Evolutionary conservation across 2,888 invertebrate genomes (phyloP).

Genomic region (Tachina fera): DNA sequence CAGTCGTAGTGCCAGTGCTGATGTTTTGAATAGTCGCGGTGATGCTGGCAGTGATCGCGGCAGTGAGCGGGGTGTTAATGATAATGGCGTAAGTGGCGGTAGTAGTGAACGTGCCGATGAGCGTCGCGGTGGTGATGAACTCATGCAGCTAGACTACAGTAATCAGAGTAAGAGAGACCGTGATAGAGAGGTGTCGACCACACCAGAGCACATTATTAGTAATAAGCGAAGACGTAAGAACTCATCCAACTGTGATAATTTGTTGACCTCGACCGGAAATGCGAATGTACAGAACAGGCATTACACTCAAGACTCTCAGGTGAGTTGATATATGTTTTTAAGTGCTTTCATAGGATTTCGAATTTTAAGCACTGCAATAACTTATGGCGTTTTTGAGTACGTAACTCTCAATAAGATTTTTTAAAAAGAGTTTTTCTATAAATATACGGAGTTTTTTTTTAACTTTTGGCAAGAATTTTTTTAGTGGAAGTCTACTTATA

Average conservation of each 20-base stretch:
- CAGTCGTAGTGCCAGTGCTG: conserved; percentile 79
- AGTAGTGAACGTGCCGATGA: conserved; percentile 80
- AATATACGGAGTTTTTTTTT: no score
- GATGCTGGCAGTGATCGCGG: conserved; percentile 73
- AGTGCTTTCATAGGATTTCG: neutral
- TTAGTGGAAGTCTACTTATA: no score
- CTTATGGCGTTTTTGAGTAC: no score
- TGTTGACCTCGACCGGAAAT: conserved; percentile 85
- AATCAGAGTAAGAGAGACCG: conserved; percentile 82
- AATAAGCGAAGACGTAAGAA: conserved; percentile 85
- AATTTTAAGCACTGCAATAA: neutral
- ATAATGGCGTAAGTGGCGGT: conserved; percentile 68
- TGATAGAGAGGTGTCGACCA: conserved; percentile 85
- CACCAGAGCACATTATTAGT: conserved; percentile 84
- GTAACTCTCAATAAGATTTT: no score
- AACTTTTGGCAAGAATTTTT: no score
- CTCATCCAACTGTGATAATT: conserved; percentile 87
- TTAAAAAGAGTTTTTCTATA: no score
- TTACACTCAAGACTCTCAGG: conserved; percentile 87
- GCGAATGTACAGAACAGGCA: conserved; percentile 85
- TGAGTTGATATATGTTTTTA: conserved; percentile 76
- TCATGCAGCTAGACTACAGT: conserved; percentile 83
- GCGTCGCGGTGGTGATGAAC: conserved; percentile 83
- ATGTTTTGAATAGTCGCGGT: conserved; percentile 74
- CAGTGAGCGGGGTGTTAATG: conserved; percentile 71